A percentile compares a stretch with the other conserved stretches of the same genome.
Conservation (phyloP, 1,140 invertebrate genomes). For the Aphelenchoides avenae region DNA sequence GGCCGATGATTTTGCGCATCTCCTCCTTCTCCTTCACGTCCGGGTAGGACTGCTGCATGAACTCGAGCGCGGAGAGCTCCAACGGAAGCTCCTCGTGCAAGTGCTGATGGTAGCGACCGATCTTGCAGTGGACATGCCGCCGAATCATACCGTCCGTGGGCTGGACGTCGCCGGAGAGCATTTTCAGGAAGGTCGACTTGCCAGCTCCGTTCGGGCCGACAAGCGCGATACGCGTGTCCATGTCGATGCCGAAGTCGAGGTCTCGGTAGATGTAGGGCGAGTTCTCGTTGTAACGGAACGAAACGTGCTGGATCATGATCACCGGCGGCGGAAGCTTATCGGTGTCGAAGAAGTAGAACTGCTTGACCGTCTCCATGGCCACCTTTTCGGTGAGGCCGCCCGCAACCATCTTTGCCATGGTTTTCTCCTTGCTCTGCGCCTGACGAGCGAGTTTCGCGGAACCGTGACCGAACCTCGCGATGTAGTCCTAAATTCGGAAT, state of each 20-base stretch:
- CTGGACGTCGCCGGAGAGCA: constrained; percentile 87
- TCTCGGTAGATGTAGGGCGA: constrained; percentile 89
- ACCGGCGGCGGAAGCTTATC: constrained; percentile 94
- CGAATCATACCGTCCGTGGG: constrained; percentile 93
- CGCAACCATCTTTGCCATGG: constrained; percentile 96
- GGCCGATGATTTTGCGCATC: constrained; percentile 96
- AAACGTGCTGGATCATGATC: constrained; percentile 97
- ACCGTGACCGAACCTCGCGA: constrained; percentile 97
- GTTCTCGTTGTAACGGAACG: constrained; percentile 83
- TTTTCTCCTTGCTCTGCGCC: constrained; percentile 98
- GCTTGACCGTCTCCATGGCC: constrained; percentile 72
- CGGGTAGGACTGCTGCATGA: constrained; percentile 95
- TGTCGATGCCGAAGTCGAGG: constrained; percentile 96
- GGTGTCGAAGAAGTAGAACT: constrained; percentile 84
- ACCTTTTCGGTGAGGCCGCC: constrained; percentile 90
- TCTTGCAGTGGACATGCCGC: constrained; percentile 91
- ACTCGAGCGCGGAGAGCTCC: constrained; percentile 88
- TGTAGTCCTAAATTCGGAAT: constrained; percentile 74
- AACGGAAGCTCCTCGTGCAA: constrained; percentile 91
- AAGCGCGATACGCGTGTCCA: constrained; percentile 91
- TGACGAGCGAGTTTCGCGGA: constrained; percentile 94
- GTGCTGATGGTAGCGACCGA: constrained; percentile 95
- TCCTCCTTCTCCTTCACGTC: constrained; percentile 96
- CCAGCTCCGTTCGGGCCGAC: constrained; percentile 98
- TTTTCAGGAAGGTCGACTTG: constrained; percentile 91